Evolutionary conservation across 2,888 invertebrate species (phyloP).

Genomic region (Ephialtes manifestator): DNA sequence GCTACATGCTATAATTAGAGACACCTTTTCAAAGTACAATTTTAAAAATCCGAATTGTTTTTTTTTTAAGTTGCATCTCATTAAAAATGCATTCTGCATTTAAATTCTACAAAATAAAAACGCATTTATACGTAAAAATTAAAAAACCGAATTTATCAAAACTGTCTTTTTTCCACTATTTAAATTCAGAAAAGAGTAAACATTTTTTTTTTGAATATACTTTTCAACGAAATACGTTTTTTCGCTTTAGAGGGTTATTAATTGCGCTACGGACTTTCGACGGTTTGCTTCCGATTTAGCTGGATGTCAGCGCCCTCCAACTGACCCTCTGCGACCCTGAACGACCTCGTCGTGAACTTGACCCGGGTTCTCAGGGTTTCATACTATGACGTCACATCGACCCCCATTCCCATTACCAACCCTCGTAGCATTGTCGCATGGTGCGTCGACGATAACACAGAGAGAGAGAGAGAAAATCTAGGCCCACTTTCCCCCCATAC

Average conservation of each 20-base stretch:
- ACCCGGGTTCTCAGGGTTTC: constrained; percentile 59
- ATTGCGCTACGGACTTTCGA: background rate
- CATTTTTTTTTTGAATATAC: no score
- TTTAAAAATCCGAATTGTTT: no score
- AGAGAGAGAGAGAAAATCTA: background rate
- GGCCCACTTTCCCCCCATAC: constrained; percentile 17
- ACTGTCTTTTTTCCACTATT: no score
- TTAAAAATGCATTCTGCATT: no score
- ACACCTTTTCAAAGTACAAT: no score
- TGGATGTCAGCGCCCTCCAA: constrained; percentile 27
- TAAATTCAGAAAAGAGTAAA: no score
- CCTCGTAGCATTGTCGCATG: constrained; percentile 24
- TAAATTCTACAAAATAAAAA: no score
- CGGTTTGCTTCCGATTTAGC: constrained; percentile 5
- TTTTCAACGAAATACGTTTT: no score
- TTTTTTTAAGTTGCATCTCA: no score
- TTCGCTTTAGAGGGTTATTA: background rate
- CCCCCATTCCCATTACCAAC: constrained; percentile 25
- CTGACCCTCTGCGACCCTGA: constrained; percentile 53
- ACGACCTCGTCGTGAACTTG: constrained; percentile 69
- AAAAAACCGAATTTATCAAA: no score
- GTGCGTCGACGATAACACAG: constrained; percentile 35
- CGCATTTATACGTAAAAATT: no score
- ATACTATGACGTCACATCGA: constrained; percentile 59
- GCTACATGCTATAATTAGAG: background rate